phyloP scores from a whole-genome alignment of 2,888 invertebrate genomes.

The Apodemia duryi region DNA sequence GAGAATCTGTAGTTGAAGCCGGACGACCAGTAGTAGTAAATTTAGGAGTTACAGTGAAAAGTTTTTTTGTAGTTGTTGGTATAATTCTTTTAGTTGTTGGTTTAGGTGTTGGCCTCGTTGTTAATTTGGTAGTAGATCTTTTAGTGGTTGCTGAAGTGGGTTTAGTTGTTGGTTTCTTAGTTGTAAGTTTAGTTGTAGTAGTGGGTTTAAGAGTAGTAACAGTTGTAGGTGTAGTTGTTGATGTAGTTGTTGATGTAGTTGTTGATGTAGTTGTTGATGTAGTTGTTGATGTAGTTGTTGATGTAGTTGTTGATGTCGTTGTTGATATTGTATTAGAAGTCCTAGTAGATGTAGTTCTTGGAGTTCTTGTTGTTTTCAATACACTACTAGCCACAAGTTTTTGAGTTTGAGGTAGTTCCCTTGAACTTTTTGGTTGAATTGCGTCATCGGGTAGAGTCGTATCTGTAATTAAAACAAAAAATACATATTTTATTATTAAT shows the following conservation, averaged over 20 bases:
- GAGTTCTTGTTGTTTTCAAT: neutral
- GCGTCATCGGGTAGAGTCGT: constrained; percentile 28
- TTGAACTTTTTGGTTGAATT: constrained; percentile 22
- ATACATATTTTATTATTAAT: no score
- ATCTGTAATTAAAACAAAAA: no score
- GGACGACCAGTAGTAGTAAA: constrained; percentile 19
- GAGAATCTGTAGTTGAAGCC: constrained; percentile 24
- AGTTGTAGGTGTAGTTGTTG: constrained; percentile 28
- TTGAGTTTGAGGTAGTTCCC: constrained; percentile 42
- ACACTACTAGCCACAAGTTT: constrained; percentile 44
- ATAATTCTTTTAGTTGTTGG: constrained; percentile 5
- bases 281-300: no score
- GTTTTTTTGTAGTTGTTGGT: constrained; percentile 21
- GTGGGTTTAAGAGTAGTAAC: constrained; percentile 30
- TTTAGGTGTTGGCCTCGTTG: constrained; percentile 21
- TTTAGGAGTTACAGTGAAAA: constrained; percentile 17
- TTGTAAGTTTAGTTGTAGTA: constrained; percentile 24
- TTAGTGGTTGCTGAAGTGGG: constrained; percentile 9
- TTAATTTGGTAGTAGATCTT: constrained; percentile 27
- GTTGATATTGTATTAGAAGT: no score
- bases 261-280: no score
- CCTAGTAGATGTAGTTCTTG: constrained; percentile 23
- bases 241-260: constrained; percentile 25
- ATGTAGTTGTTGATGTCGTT: no score
- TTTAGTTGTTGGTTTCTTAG: constrained; percentile 22